Evolutionary conservation across 2,888 invertebrate genomes (phyloP).

Genomic region (Diarsia dahlii): DNA sequence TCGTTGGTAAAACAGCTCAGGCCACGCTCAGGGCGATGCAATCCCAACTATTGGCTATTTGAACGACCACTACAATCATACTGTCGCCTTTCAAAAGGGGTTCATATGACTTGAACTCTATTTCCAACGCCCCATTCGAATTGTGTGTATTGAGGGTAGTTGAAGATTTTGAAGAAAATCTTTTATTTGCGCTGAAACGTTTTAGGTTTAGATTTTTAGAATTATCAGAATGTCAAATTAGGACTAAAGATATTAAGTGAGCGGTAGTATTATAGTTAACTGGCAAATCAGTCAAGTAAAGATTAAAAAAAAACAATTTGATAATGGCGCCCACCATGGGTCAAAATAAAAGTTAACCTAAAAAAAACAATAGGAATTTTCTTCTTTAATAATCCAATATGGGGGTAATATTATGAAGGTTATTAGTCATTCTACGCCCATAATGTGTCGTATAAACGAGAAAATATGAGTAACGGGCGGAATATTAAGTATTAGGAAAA

Average conservation of each 20-base stretch:
- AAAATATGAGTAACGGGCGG: slow-evolving; percentile 29
- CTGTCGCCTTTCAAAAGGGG: slow-evolving; percentile 15
- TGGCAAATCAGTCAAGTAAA: too few species aligned
- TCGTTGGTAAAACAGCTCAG: slow-evolving; percentile 49
- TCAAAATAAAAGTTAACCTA: neutral
- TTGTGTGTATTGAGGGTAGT: neutral
- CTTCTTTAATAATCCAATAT: slow-evolving; percentile 24
- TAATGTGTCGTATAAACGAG: slow-evolving; percentile 41
- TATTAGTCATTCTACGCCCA: slow-evolving; percentile 43
- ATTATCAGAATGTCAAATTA: neutral
- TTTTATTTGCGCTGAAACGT: neutral
- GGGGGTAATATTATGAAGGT: slow-evolving; percentile 16
- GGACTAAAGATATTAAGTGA: too few species aligned
- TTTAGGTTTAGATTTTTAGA: slow-evolving; percentile 4
- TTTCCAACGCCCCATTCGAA: slow-evolving; percentile 13
- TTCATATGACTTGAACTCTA: slow-evolving; percentile 16
- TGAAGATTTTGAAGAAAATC: slow-evolving; percentile 22
- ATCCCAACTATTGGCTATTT: slow-evolving; percentile 50
- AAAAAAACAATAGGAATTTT: neutral
- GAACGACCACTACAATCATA: slow-evolving; percentile 27
- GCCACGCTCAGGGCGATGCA: slow-evolving; percentile 31
- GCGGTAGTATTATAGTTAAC: too few species aligned
- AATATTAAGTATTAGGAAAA: slow-evolving; percentile 42
- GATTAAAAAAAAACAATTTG: neutral
- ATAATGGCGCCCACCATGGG: slow-evolving; percentile 50